Conservation (phyloP, 2,888 invertebrate genomes). For the Xanthostigma xanthostigma region DNA sequence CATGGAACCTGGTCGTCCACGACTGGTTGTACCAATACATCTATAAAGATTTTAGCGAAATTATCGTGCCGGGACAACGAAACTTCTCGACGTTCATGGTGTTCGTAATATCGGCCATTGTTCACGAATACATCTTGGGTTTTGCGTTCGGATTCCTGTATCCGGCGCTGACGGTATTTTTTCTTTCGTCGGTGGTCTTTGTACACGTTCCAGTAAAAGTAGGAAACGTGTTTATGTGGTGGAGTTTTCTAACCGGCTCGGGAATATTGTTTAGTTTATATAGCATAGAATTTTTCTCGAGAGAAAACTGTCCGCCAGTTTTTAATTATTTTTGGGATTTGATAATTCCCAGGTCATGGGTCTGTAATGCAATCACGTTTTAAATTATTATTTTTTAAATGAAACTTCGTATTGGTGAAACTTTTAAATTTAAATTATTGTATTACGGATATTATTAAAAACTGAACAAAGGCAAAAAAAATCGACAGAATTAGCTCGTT, state of each 20-base stretch:
- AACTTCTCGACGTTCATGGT: slow-evolving; percentile 43
- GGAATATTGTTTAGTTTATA: slow-evolving; percentile 64
- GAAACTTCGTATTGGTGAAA: no score
- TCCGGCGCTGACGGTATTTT: slow-evolving; percentile 68
- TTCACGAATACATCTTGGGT: slow-evolving; percentile 77
- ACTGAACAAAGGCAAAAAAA: no score
- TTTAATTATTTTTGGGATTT: slow-evolving; percentile 29
- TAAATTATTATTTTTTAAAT: no score
- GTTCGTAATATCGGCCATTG: slow-evolving; percentile 66
- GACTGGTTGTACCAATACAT: slow-evolving; percentile 88
- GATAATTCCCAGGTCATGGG: slow-evolving; percentile 35
- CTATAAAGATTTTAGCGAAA: slow-evolving; percentile 50
- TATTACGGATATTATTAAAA: no score
- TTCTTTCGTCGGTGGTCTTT: slow-evolving; percentile 50
- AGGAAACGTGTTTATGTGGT: slow-evolving; percentile 78
- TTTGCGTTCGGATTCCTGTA: slow-evolving; percentile 74
- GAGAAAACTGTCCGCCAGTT: slow-evolving; percentile 50
- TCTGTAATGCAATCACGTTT: slow-evolving; percentile 16
- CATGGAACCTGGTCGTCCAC: slow-evolving; percentile 91
- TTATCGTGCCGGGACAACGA: slow-evolving; percentile 30
- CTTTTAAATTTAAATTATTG: no score
- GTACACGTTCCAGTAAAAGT: slow-evolving; percentile 28
- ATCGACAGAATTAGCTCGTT: no score
- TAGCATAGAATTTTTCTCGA: slow-evolving; percentile 74
- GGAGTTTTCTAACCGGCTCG: slow-evolving; percentile 59